Evolutionary conservation across 2,113 vertebrate species (phyloP).

Genomic region (Bathybates hornii): DNA sequence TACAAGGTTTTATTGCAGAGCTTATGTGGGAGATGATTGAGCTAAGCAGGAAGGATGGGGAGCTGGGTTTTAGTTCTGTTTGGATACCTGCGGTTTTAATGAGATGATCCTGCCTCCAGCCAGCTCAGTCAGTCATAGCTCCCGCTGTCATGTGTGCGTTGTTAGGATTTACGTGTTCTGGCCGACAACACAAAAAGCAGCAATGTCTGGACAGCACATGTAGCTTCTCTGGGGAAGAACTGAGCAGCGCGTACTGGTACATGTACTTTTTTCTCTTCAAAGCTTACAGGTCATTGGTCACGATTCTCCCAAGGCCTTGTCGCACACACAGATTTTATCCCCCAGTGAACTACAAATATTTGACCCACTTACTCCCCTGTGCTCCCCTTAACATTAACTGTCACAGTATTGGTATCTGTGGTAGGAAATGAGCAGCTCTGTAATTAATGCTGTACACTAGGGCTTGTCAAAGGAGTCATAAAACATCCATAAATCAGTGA

Average conservation of each 20-base stretch:
- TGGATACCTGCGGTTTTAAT: constrained; percentile 40
- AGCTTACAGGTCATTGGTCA: constrained; percentile 34
- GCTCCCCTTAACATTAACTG: background rate
- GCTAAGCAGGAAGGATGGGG: background rate
- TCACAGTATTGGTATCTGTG: constrained; percentile 7
- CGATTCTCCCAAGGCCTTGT: constrained; percentile 27
- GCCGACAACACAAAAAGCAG: background rate
- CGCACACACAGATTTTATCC: background rate
- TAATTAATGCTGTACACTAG: constrained; percentile 15
- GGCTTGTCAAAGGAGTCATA: background rate
- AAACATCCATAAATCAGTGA: constrained; percentile 15
- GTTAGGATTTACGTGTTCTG: constrained; percentile 8
- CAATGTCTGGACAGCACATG: constrained; percentile 45
- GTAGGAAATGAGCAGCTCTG: constrained; percentile 1
- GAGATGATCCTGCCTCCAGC: constrained; percentile 18
- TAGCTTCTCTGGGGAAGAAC: background rate
- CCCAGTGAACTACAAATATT: constrained; percentile 4
- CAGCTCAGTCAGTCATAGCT: background rate
- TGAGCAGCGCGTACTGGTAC: background rate
- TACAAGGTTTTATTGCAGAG: constrained; percentile 9
- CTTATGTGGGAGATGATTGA: constrained; percentile 18
- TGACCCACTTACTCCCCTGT: background rate
- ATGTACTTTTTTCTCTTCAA: background rate
- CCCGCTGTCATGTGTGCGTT: constrained; percentile 22
- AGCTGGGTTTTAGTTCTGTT: constrained; percentile 13